Evolutionary conservation across 2,113 vertebrate species (phyloP), one percentile per base, ranked within the genome.

Genomic region (Brachyhypopomus gauderio): DNA sequence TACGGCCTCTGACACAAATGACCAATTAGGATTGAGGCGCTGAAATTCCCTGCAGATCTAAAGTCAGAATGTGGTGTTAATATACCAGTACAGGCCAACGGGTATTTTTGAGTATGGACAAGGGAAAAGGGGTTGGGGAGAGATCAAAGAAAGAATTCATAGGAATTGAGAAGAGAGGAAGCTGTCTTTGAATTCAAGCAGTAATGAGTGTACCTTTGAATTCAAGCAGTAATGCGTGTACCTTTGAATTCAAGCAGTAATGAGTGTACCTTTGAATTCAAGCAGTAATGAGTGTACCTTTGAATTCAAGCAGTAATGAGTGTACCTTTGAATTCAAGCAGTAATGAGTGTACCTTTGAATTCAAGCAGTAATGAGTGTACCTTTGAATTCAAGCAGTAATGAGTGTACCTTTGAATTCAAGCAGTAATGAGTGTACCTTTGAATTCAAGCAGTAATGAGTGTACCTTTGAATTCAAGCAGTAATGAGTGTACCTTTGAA

Each of bases 201-300:
- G 76, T 66, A 52, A 79, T n/a, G n/a, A n/a, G n/a, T n/a, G n/a
- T n/a, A n/a, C n/a, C n/a, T 71, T 64, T 79, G 78, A 83, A 81
- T 76, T 76, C 72, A 8, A 34, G 23, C 23, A 59, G 76, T 66
- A 52, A 79, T n/a, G n/a, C n/a, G n/a, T n/a, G n/a, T n/a, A n/a
- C n/a, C n/a, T n/a, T n/a, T n/a, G n/a, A n/a, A n/a, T n/a, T n/a
- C n/a, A n/a, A n/a, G n/a, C n/a, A n/a, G n/a, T n/a, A n/a, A n/a
- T n/a, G n/a, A n/a, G n/a, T n/a, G n/a, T n/a, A n/a, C n/a, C n/a
- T n/a, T n/a, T n/a, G n/a, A n/a, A n/a, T n/a, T n/a, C n/a, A n/a
- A n/a, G n/a, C n/a, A n/a, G n/a, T n/a, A n/a, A n/a, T n/a, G n/a
- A n/a, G n/a, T n/a, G n/a, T n/a, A n/a, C n/a, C n/a, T n/a, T n/a